Conservation (phyloP, 2,797 vertebrate genomes). For the Myotis daubentonii region DNA sequence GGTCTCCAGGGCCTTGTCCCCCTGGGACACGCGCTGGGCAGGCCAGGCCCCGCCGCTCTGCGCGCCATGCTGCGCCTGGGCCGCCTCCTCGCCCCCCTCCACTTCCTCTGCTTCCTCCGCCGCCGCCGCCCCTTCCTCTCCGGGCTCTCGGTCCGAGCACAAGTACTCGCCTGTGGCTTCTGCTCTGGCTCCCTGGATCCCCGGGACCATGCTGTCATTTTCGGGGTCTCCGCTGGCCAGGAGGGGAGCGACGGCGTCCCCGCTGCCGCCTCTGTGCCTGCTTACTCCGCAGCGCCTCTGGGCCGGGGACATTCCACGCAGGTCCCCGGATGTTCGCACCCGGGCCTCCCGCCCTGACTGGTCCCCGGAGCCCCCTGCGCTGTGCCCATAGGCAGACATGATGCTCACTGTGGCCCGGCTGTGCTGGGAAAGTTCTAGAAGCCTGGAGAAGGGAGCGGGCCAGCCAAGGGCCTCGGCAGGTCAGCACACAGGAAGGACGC, state of each 20-base stretch:
- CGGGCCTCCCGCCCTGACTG: conserved; percentile 45
- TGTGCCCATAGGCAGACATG: conserved; percentile 71
- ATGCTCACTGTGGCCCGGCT: not conserved
- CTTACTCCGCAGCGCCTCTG: conserved; percentile 76
- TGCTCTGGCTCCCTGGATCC: conserved; percentile 90
- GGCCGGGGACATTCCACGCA: accelerated
- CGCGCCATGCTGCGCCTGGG: not conserved
- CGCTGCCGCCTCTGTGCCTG: not conserved
- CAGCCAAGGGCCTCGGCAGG: accelerated
- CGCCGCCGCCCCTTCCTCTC: not conserved
- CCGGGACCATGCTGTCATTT: conserved; percentile 87
- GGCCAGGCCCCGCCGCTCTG: conserved; percentile 43
- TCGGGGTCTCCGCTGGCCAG: not conserved
- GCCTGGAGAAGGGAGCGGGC: accelerated
- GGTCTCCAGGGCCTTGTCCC: conserved; percentile 90
- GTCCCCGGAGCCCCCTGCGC: conserved; percentile 66
- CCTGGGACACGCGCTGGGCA: conserved; percentile 84
- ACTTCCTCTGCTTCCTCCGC: not conserved
- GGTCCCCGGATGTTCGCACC: conserved; percentile 62
- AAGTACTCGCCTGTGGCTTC: conserved; percentile 83
- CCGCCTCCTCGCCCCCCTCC: conserved; percentile 77
- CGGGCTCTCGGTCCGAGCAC: conserved; percentile 80
- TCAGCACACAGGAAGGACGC: accelerated
- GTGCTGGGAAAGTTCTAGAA: accelerated
- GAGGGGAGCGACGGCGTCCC: not conserved